Evolutionary conservation across 2,113 vertebrate species (phyloP).

Genomic region (Gallinago undulata): DNA sequence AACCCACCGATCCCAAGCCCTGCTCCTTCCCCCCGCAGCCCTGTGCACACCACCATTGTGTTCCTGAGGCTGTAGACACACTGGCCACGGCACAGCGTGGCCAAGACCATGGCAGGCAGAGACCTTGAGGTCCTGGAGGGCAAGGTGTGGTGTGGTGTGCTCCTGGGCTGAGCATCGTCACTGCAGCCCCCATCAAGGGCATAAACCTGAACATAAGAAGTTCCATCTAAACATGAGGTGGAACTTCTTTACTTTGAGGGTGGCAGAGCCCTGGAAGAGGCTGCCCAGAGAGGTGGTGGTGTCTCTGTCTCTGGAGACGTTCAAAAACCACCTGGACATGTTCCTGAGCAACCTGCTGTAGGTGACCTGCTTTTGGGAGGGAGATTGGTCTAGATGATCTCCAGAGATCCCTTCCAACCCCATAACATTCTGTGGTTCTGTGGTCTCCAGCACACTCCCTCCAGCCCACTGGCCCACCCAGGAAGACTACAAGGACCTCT

Average conservation of each 20-base stretch:
- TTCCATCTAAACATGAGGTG: no score
- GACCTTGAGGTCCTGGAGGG: background rate
- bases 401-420: no score
- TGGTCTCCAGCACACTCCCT: background rate
- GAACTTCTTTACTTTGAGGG: no score
- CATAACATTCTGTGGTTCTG: no score
- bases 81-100: background rate
- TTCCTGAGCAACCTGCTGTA: no score
- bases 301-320: no score
- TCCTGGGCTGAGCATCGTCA: accelerated
- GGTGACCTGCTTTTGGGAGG: no score
- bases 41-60: accelerated
- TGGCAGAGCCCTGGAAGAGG: no score
- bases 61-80: background rate
- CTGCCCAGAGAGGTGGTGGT: no score
- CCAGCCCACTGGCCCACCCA: accelerated
- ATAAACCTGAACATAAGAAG: no score
- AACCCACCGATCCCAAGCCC: accelerated
- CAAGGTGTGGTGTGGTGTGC: background rate
- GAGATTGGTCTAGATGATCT: no score
- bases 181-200: background rate
- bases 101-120: accelerated
- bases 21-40: background rate
- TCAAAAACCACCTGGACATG: no score
- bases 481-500: background rate